Evolutionary conservation across 2,797 vertebrate genomes (phyloP).

Genomic region (Chelon labrosus): DNA sequence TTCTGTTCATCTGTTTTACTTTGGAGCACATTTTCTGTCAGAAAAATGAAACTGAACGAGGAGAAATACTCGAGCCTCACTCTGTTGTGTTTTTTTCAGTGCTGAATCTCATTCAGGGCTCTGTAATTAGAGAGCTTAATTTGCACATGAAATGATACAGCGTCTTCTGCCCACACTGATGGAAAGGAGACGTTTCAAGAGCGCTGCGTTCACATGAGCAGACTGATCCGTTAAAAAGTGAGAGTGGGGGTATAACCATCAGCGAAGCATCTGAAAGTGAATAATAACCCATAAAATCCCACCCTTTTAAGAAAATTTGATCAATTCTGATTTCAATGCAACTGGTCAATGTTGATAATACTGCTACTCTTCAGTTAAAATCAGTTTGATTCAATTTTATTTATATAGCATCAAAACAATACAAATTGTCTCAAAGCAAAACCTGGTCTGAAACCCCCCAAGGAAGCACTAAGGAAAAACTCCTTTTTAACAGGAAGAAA

Average conservation of each 20-base stretch:
- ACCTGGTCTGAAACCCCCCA: too few species aligned
- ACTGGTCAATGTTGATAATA: neutral
- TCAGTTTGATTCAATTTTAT: too few species aligned
- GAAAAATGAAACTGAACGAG: conserved; percentile 1
- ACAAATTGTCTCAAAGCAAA: too few species aligned
- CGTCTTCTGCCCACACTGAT: conserved; percentile 38
- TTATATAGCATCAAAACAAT: too few species aligned
- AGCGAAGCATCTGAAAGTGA: conserved; percentile 4
- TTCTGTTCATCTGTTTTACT: conserved; percentile 7
- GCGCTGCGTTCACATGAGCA: conserved; percentile 15
- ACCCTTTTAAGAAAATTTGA: neutral
- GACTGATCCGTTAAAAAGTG: conserved; percentile 24
- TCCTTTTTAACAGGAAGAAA: too few species aligned
- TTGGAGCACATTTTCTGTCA: conserved; percentile 18
- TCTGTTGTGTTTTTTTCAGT: conserved; percentile 1
- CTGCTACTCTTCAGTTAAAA: too few species aligned
- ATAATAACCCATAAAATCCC: neutral
- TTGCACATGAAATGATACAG: conserved; percentile 64
- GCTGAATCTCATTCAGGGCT: conserved; percentile 42
- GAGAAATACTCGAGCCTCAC: conserved; percentile 18
- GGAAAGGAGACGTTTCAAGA: conserved; percentile 26
- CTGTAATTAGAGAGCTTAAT: conserved; percentile 64
- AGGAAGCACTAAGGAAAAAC: too few species aligned
- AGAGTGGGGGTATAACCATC: conserved; percentile 7
- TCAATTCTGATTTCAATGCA: neutral